Evolutionary conservation across 2,113 vertebrate species (phyloP).

Genomic region (Urocynchramus pylzowi): DNA sequence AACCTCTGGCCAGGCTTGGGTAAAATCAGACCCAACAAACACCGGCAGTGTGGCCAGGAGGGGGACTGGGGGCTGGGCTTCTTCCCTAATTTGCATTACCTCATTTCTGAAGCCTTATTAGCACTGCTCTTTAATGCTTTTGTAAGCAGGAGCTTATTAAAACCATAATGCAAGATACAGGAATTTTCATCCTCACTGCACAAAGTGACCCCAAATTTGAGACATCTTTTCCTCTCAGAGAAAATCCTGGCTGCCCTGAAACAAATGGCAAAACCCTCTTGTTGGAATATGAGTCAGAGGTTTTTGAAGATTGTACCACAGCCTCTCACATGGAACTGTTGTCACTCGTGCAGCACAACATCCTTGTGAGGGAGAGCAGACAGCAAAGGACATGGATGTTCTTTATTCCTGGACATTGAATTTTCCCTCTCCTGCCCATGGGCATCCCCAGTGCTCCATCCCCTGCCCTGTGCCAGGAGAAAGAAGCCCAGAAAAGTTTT

Average conservation of each 20-base stretch:
- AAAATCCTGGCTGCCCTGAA: neutral
- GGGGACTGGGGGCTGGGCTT: neutral
- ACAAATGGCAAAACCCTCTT: neutral
- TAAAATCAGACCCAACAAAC: neutral
- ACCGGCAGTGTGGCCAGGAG: neutral
- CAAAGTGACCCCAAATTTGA: neutral
- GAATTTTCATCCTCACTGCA: neutral
- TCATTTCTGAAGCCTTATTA: neutral
- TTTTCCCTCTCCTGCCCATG: neutral
- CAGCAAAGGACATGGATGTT: neutral
- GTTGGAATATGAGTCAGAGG: neutral
- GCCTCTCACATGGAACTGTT: neutral
- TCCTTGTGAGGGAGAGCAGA: neutral
- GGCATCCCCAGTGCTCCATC: neutral
- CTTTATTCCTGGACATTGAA: neutral
- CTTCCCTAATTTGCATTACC: neutral
- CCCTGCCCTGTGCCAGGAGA: neutral
- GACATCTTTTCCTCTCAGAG: neutral
- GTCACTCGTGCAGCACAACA: neutral
- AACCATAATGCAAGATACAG: neutral
- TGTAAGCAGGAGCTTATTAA: neutral
- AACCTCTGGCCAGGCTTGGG: neutral
- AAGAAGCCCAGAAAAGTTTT: neutral
- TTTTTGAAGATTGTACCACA: neutral
- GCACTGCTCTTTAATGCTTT: neutral